These are phyloP conservation scores for Ranitomeya imitator DNA, from an alignment of 2,113 vertebrate genomes.

Conservation along the genomic window DNA sequence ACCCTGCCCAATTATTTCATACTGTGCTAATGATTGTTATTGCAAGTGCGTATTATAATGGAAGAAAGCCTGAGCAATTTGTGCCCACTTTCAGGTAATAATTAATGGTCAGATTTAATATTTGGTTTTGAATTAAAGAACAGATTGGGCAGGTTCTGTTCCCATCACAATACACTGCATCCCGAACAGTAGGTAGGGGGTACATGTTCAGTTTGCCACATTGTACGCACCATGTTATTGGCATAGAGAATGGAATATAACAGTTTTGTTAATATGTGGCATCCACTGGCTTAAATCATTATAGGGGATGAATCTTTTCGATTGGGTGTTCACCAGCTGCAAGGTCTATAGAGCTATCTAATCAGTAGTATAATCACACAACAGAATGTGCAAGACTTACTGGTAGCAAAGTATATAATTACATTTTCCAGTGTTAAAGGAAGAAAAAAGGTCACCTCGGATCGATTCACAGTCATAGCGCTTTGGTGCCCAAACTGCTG, in stretches of 20 bases:
- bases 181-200: not conserved
- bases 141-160: not conserved
- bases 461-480: slow-evolving; percentile 21
- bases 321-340: slow-evolving; percentile 45
- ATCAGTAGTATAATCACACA: slow-evolving; percentile 55
- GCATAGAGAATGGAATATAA: not conserved
- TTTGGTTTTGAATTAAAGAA: not conserved
- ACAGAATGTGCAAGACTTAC: slow-evolving; percentile 41
- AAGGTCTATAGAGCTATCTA: slow-evolving; percentile 37
- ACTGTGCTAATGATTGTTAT: slow-evolving; percentile 43
- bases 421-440: slow-evolving; percentile 45
- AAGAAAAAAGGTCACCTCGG: slow-evolving; percentile 30
- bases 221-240: not conserved
- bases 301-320: slow-evolving; percentile 25
- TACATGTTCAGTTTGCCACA: not conserved
- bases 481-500: slow-evolving; percentile 14
- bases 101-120: slow-evolving; percentile 29
- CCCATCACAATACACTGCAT: not conserved
- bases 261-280: not conserved
- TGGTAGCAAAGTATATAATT: slow-evolving; percentile 53
- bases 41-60: slow-evolving; percentile 2
- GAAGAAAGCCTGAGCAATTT: not conserved
- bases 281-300: slow-evolving; percentile 7
- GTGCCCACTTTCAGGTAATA: not conserved
- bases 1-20: slow-evolving; percentile 21